Evolutionary conservation across 2,888 invertebrate genomes (phyloP).

Genomic region (Eupsilia transversa): DNA sequence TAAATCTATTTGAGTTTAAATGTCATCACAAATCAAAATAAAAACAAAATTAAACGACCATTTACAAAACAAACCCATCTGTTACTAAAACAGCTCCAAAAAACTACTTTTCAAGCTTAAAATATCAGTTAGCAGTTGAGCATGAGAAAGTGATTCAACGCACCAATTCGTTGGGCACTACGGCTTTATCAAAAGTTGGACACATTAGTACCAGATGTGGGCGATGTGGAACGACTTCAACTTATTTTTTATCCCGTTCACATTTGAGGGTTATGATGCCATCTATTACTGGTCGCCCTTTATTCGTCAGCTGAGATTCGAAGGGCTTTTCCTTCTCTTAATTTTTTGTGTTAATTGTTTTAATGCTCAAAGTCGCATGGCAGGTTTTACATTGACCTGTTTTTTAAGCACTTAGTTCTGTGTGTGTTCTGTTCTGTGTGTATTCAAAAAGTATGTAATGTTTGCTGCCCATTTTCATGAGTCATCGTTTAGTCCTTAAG

Average conservation of each 20-base stretch:
- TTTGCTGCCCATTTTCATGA: not conserved
- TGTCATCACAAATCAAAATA: not conserved
- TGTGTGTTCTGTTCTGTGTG: too few species aligned
- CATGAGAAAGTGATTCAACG: slow-evolving; percentile 77
- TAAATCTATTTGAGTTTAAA: too few species aligned
- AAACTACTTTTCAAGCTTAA: slow-evolving; percentile 49
- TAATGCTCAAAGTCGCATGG: not conserved
- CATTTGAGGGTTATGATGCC: slow-evolving; percentile 69
- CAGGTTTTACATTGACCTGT: not conserved
- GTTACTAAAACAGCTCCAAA: slow-evolving; percentile 23
- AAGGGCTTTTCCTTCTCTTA: slow-evolving; percentile 28
- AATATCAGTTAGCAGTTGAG: slow-evolving; percentile 68
- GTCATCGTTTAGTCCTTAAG: not conserved
- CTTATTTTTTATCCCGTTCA: slow-evolving; percentile 75
- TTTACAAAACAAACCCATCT: not conserved
- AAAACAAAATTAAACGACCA: not conserved
- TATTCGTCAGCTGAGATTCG: slow-evolving; percentile 48
- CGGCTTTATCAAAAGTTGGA: slow-evolving; percentile 84
- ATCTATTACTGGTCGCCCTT: slow-evolving; percentile 66
- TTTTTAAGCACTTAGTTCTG: not conserved
- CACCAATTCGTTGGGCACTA: slow-evolving; percentile 76
- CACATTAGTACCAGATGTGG: slow-evolving; percentile 81
- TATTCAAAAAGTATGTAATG: too few species aligned
- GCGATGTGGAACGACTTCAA: slow-evolving; percentile 73
- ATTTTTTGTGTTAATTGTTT: slow-evolving; percentile 42